Evolutionary conservation across 2,113 vertebrate genomes (phyloP).

Genomic region (Okapia johnstoni): DNA sequence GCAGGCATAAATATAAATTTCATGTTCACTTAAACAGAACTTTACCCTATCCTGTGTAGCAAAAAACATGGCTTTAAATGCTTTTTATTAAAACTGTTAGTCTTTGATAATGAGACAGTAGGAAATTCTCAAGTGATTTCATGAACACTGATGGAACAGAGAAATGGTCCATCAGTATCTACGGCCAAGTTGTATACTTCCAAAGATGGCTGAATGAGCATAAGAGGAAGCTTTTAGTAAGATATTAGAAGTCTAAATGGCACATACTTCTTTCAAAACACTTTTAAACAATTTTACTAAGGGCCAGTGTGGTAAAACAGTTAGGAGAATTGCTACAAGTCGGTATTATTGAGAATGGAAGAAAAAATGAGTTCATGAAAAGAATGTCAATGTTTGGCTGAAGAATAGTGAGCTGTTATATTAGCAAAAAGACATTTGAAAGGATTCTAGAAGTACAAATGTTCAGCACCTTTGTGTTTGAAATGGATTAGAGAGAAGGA

Average conservation of each 20-base stretch:
- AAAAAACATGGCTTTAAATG: not conserved
- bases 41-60: not conserved
- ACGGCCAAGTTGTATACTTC: not conserved
- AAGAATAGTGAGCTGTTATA: not conserved
- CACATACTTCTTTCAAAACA: not conserved
- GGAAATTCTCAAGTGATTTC: not conserved
- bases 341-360: not conserved
- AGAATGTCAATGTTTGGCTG: not conserved
- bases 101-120: not conserved
- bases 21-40: not conserved
- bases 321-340: not conserved
- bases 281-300: not conserved
- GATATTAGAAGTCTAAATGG: not conserved
- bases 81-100: not conserved
- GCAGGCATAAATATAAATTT: not conserved
- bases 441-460: not conserved
- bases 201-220: not conserved
- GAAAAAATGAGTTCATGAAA: not conserved
- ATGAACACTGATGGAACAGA: not conserved
- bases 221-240: not conserved
- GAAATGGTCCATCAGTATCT: not conserved
- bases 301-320: not conserved
- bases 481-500: not conserved
- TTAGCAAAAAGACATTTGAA: not conserved
- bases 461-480: not conserved